Percentiles rank a stretch among this genome's conserved stretches.
These are phyloP conservation scores for Glomeris marginata DNA, from an alignment of 2,888 invertebrate genomes.

Conservation along the genomic window DNA sequence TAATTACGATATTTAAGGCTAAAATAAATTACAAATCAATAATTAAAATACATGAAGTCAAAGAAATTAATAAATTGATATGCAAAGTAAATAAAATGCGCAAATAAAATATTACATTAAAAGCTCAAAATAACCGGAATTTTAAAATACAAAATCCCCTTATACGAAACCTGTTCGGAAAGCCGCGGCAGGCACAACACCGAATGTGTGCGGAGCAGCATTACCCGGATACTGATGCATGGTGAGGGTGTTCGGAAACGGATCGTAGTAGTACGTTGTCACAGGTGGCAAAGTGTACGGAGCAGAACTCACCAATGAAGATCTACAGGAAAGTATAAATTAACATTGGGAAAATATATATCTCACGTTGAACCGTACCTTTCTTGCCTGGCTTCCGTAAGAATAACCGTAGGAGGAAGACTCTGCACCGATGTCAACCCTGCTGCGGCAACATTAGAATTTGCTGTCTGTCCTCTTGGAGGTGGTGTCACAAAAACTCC, in stretches of 20 bases:
- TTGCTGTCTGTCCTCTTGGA: constrained; percentile 16
- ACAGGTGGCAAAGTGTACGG: constrained; percentile 6
- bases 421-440: constrained; percentile 16
- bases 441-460: constrained; percentile 6
- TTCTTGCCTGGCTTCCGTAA: constrained; percentile 3
- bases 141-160: no score
- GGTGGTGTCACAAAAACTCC: constrained; percentile 10
- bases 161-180: constrained; percentile 3
- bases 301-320: not conserved
- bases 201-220: constrained; percentile 8
- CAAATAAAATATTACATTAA: no score
- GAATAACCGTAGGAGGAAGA: not conserved
- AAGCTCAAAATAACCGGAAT: no score
- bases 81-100: no score
- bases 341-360: not conserved
- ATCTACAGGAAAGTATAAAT: not conserved
- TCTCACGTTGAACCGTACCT: not conserved
- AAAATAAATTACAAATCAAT: no score
- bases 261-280: constrained; percentile 9
- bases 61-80: no score
- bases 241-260: constrained; percentile 5
- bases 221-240: constrained; percentile 7
- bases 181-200: constrained; percentile 14
- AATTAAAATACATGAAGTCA: no score
- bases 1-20: no score